Percentiles rank a stretch among this genome's conserved stretches.
These are phyloP conservation scores for Eupithecia inturbata DNA, from an alignment of 2,888 invertebrate genomes.

Conservation along the genomic window DNA sequence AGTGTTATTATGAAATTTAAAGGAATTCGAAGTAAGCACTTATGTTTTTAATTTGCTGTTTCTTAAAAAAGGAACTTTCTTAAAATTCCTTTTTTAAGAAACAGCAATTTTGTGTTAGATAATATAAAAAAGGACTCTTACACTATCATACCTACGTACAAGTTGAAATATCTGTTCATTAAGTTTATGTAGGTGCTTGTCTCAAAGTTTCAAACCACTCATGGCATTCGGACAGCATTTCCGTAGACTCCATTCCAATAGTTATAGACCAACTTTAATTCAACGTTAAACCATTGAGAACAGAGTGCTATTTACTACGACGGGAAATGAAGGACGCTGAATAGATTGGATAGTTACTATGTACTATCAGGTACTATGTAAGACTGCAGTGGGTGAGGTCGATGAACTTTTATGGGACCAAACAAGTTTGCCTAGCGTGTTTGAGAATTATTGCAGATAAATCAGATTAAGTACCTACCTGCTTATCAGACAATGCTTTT, in stretches of 20 bases:
- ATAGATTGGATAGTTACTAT: constrained; percentile 29
- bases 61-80: too few relatives aligned
- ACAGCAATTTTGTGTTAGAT: too few relatives aligned
- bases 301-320: constrained; percentile 39
- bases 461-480: not conserved
- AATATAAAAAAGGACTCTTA: too few relatives aligned
- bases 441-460: not conserved
- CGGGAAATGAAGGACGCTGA: constrained; percentile 46
- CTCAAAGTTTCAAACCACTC: constrained; percentile 30
- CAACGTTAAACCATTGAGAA: constrained; percentile 39
- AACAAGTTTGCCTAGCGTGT: constrained; percentile 21
- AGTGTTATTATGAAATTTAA: too few relatives aligned
- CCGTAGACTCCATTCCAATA: constrained; percentile 37
- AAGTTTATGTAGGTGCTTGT: too few relatives aligned
- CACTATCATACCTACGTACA: too few relatives aligned
- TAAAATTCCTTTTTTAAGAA: too few relatives aligned
- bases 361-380: constrained; percentile 48
- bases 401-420: constrained; percentile 33
- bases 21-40: too few relatives aligned
- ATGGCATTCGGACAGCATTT: constrained; percentile 59
- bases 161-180: too few relatives aligned
- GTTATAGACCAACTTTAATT: too few relatives aligned
- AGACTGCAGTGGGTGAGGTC: constrained; percentile 43
- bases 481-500: not conserved
- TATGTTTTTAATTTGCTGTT: too few relatives aligned